Evolutionary conservation across 2,113 vertebrate species (phyloP).

Genomic region (Rhizomys pruinosus): DNA sequence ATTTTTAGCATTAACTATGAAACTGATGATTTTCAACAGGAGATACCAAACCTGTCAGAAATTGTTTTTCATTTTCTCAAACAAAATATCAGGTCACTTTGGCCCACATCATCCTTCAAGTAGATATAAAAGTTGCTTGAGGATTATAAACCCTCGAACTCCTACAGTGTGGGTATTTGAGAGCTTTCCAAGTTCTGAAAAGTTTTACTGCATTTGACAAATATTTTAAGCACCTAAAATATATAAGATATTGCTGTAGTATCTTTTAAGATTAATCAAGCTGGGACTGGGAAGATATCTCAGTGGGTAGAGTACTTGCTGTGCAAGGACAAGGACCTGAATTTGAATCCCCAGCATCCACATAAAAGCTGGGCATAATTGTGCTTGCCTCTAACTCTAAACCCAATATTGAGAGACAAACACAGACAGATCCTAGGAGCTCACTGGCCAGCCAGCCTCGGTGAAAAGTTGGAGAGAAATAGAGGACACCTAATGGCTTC

Average conservation of each 20-base stretch:
- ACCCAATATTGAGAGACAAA: neutral
- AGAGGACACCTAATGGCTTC: no score
- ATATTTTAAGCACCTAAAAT: constrained; percentile 42
- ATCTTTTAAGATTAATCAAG: constrained; percentile 36
- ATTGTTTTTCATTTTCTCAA: constrained; percentile 67
- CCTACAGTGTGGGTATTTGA: constrained; percentile 42
- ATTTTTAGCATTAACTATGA: constrained; percentile 56
- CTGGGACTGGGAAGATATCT: neutral
- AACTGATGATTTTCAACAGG: constrained; percentile 38
- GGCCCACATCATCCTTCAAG: constrained; percentile 12
- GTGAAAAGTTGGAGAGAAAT: neutral
- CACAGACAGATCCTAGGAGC: neutral
- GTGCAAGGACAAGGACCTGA: neutral
- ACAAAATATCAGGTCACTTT: constrained; percentile 61
- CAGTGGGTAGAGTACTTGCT: neutral
- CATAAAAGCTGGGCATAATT: neutral
- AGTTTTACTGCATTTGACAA: constrained; percentile 36
- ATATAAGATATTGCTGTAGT: neutral
- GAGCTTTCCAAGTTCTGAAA: constrained; percentile 19
- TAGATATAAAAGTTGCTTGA: constrained; percentile 53
- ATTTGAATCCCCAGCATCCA: neutral
- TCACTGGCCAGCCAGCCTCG: neutral
- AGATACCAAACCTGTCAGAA: constrained; percentile 66
- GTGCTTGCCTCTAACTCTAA: neutral
- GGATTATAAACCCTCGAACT: constrained; percentile 60